Evolutionary conservation across 2,888 invertebrate genomes (phyloP).

Genomic region (Sarcophaga variegata): DNA sequence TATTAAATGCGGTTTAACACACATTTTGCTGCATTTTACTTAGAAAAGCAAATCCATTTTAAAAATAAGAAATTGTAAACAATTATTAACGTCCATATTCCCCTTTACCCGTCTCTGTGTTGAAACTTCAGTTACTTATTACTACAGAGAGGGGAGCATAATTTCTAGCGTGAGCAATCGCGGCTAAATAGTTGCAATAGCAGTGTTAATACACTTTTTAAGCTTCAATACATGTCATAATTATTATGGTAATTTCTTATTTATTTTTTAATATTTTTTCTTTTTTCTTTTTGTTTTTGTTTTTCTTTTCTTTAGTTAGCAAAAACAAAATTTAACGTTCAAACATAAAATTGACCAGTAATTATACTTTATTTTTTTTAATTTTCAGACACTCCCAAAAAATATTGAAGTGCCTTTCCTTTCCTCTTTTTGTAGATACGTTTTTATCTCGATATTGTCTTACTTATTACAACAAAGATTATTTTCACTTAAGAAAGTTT

Average conservation of each 20-base stretch:
- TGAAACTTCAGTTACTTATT: constrained; percentile 32
- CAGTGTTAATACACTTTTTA: constrained; percentile 49
- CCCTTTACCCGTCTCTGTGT: no score
- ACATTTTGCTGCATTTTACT: constrained; percentile 33
- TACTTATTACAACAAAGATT: no score
- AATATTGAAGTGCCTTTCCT: constrained; percentile 37
- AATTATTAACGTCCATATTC: no score
- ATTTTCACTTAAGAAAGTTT: not conserved
- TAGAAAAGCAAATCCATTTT: no score
- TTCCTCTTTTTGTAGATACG: not conserved
- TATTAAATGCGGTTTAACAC: constrained; percentile 58
- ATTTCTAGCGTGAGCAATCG: constrained; percentile 41
- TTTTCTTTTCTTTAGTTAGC: not conserved
- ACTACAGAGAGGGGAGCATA: constrained; percentile 1
- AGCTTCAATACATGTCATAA: constrained; percentile 56
- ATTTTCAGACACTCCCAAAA: constrained; percentile 33
- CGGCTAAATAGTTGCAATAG: constrained; percentile 15
- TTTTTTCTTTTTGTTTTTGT: not conserved
- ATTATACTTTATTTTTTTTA: not conserved
- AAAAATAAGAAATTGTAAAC: constrained; percentile 13
- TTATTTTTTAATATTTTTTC: not conserved
- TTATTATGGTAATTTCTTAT: constrained; percentile 36
- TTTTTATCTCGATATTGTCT: no score
- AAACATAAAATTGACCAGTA: not conserved
- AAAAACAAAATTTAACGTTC: not conserved